These are phyloP conservation scores for Zaprionus tsacasi DNA, from an alignment of 1,140 invertebrate genomes.

Conservation along the genomic window DNA sequence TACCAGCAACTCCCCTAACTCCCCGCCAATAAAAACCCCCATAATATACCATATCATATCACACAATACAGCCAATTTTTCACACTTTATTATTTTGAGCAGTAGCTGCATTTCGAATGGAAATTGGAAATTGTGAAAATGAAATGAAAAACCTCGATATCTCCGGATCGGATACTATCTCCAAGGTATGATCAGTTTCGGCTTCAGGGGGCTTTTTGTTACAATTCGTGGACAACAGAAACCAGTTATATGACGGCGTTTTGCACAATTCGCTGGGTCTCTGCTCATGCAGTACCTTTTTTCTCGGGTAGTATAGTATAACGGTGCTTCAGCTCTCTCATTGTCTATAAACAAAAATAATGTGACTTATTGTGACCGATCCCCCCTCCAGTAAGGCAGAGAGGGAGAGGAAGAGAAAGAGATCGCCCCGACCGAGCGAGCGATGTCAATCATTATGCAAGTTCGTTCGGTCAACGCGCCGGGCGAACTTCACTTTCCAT, in stretches of 20 bases:
- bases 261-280: slow-evolving; percentile 56
- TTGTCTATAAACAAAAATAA: slow-evolving; percentile 73
- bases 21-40: slow-evolving; percentile 15
- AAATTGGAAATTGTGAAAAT: slow-evolving; percentile 31
- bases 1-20: neutral
- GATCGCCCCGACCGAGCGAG: slow-evolving; percentile 16
- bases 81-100: slow-evolving; percentile 29
- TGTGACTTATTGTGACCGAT: slow-evolving; percentile 51
- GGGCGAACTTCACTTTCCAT: slow-evolving; percentile 73
- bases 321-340: slow-evolving; percentile 62
- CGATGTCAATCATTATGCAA: slow-evolving; percentile 80
- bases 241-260: slow-evolving; percentile 63
- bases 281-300: slow-evolving; percentile 53
- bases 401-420: neutral
- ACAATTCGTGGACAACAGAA: slow-evolving; percentile 48
- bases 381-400: neutral
- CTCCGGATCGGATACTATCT: slow-evolving; percentile 4
- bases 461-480: slow-evolving; percentile 68
- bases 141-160: slow-evolving; percentile 11
- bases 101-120: slow-evolving; percentile 9
- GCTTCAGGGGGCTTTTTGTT: slow-evolving; percentile 27
- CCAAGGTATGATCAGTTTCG: neutral
- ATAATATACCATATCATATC: neutral
- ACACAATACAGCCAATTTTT: slow-evolving; percentile 27
- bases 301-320: slow-evolving; percentile 20